Conservation (phyloP, 2,113 vertebrate species). For the Spea multiplicata region DNA sequence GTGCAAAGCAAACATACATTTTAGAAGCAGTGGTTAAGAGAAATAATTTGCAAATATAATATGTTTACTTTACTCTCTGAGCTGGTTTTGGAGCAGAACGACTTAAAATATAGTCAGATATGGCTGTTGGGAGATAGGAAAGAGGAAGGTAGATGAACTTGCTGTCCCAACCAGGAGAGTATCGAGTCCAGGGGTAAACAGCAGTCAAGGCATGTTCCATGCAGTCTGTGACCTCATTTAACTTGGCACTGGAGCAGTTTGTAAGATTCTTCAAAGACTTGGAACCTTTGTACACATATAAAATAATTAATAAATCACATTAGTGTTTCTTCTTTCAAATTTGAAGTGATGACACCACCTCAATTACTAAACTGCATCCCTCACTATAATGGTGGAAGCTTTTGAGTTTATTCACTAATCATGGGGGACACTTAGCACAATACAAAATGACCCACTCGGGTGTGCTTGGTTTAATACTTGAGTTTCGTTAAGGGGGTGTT, state of each 20-base stretch:
- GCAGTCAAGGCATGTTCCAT: conserved; percentile 70
- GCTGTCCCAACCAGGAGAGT: conserved; percentile 68
- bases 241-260: conserved; percentile 50
- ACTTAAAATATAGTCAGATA: conserved; percentile 65
- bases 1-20: no score
- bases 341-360: no score
- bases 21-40: no score
- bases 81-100: conserved; percentile 13
- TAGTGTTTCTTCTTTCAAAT: no score
- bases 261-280: neutral
- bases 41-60: no score
- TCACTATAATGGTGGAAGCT: no score
- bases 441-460: no score
- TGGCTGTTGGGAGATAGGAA: conserved; percentile 66
- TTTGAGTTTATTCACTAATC: no score
- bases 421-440: no score
- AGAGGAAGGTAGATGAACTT: conserved; percentile 62
- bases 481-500: no score
- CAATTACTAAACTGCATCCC: no score
- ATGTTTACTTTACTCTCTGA: neutral
- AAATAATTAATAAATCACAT: neutral
- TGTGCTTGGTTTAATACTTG: no score
- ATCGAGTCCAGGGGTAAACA: conserved; percentile 63
- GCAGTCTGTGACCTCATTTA: conserved; percentile 63
- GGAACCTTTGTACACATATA: neutral